Evolutionary conservation across 2,113 vertebrate genomes (phyloP).

Genomic region (Cochlearius cochlearius): DNA sequence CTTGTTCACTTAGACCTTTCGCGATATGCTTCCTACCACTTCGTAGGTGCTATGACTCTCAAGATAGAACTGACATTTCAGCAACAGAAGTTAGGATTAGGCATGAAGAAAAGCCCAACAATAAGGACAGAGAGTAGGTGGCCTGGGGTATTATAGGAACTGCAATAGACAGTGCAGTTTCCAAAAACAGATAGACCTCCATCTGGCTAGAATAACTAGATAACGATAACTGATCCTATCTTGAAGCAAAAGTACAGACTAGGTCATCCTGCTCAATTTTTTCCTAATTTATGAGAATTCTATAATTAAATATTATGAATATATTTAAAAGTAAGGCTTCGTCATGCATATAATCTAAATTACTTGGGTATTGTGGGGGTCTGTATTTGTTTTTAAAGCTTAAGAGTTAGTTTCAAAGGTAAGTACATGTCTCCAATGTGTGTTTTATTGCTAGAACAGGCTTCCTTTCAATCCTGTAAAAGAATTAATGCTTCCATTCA

Average conservation of each 20-base stretch:
- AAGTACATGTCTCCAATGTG: background rate
- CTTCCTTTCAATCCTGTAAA: background rate
- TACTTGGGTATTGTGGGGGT: background rate
- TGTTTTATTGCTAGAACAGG: background rate
- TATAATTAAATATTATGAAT: background rate
- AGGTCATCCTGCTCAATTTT: background rate
- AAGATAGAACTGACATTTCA: background rate
- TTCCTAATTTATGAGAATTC: background rate
- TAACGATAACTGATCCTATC: background rate
- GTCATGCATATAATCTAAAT: background rate
- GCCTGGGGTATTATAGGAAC: background rate
- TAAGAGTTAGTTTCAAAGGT: background rate
- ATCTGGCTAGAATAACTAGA: background rate
- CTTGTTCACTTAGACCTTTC: background rate
- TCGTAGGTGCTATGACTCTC: background rate
- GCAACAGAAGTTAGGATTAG: background rate
- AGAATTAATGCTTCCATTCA: background rate
- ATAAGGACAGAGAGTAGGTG: background rate
- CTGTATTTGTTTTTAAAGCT: background rate
- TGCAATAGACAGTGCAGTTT: background rate
- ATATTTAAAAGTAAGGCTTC: background rate
- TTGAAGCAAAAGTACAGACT: background rate
- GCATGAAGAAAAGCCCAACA: background rate
- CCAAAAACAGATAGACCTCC: background rate
- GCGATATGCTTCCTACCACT: background rate